Conservation (phyloP, 2,113 vertebrate genomes). For the Catharus fuscescens region DNA sequence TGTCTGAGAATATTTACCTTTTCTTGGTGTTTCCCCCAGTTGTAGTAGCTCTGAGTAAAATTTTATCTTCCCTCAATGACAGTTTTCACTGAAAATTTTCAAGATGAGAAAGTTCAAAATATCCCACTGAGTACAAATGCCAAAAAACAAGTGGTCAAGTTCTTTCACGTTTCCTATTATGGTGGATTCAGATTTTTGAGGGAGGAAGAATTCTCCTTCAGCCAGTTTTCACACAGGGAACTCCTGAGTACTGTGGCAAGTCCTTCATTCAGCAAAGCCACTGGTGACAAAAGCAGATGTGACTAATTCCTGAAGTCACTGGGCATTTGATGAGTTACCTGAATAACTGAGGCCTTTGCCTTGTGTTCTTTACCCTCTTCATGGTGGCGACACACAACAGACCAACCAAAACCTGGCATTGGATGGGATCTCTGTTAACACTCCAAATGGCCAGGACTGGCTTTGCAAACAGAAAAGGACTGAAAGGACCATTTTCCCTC, state of each 20-base stretch:
- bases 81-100: neutral
- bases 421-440: neutral
- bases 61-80: neutral
- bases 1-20: neutral
- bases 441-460: neutral
- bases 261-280: neutral
- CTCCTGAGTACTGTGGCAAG: neutral
- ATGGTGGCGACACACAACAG: neutral
- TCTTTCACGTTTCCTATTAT: neutral
- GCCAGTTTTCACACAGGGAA: neutral
- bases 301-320: neutral
- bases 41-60: neutral
- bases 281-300: neutral
- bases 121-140: neutral
- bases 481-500: neutral
- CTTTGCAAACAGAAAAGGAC: neutral
- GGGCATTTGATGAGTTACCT: neutral
- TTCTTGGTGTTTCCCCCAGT: neutral
- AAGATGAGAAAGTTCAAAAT: neutral
- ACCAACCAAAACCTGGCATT: neutral
- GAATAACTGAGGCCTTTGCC: neutral
- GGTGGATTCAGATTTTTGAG: neutral
- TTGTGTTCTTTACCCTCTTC: neutral
- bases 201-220: neutral
- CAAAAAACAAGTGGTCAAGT: neutral